Conservation (phyloP, 1,140 invertebrate genomes). For the Lucilia sericata region DNA sequence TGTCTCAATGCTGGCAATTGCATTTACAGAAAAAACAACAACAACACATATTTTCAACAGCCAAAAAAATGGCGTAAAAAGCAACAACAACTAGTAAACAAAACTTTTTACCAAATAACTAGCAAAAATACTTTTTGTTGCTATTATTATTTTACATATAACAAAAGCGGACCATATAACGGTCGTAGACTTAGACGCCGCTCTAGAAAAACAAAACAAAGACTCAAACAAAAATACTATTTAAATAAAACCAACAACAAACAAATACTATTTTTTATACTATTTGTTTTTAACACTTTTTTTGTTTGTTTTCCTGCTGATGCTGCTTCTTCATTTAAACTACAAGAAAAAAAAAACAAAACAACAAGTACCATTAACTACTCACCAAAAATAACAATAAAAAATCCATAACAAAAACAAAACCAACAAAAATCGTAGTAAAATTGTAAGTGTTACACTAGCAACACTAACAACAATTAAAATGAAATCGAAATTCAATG, state of each 20-base stretch:
- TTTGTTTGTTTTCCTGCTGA: background rate
- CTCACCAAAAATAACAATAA: no score
- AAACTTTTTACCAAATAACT: conserved; percentile 5
- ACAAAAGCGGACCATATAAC: conserved; percentile 23
- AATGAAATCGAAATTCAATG: no score
- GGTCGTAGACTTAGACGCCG: conserved; percentile 38
- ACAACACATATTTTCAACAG: background rate
- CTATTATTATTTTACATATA: background rate
- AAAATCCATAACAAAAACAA: no score
- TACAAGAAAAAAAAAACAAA: no score
- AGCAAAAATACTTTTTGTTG: background rate
- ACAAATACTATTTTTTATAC: background rate
- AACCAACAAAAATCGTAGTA: no score
- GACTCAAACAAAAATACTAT: conserved; percentile 12
- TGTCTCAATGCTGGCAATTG: conserved; percentile 13
- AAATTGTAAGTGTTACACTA: no score
- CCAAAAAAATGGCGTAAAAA: background rate
- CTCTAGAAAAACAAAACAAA: conserved; percentile 34
- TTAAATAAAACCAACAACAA: conserved; percentile 12
- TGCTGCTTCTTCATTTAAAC: background rate
- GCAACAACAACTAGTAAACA: background rate
- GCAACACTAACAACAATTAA: no score
- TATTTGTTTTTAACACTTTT: background rate
- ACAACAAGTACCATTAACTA: no score
- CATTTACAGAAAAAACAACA: conserved; percentile 20